Evolutionary conservation across 2,113 vertebrate species (phyloP).

Genomic region (Neolamprologus falcicula): DNA sequence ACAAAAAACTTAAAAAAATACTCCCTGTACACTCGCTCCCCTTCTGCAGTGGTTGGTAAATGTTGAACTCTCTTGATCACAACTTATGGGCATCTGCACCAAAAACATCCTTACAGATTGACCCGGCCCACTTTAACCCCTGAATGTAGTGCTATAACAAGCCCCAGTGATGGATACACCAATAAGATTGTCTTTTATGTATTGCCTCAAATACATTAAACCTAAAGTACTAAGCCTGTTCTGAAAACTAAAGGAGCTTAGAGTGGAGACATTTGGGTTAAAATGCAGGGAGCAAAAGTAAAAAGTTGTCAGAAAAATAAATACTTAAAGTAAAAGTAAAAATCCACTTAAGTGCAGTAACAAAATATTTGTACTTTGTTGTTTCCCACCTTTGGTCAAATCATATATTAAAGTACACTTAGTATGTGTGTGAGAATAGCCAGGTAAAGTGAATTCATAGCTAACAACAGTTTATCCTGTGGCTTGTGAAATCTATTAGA

Average conservation of each 20-base stretch:
- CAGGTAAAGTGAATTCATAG: neutral
- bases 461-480: neutral
- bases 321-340: neutral
- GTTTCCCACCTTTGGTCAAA: neutral
- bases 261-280: neutral
- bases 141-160: accelerated
- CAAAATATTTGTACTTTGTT: neutral
- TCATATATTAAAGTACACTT: neutral
- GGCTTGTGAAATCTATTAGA: neutral
- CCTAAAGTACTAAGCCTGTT: neutral
- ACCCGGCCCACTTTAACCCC: neutral
- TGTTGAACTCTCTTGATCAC: neutral
- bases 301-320: neutral
- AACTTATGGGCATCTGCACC: neutral
- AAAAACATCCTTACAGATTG: neutral
- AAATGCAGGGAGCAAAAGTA: neutral
- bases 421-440: neutral
- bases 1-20: neutral
- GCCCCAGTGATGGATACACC: neutral
- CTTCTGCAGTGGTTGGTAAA: neutral
- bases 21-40: neutral
- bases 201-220: neutral
- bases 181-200: neutral
- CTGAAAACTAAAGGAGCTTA: neutral
- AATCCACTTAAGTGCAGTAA: neutral